phyloP scores from a whole-genome alignment of 2,888 invertebrate genomes.

The Cerastis leucographa region DNA sequence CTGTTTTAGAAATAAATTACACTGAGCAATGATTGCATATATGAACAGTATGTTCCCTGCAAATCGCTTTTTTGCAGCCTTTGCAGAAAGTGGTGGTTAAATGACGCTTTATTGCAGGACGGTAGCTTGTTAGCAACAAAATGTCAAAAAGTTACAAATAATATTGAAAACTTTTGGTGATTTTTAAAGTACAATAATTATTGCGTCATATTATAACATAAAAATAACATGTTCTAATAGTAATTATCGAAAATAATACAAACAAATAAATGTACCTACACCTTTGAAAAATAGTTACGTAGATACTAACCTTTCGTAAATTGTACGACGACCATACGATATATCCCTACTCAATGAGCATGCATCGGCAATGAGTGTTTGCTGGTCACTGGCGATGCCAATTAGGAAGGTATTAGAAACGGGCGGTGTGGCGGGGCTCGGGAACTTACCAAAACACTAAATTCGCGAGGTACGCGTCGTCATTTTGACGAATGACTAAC shows the following conservation, averaged over 20 bases:
- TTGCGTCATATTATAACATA: no score
- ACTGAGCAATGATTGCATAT: background rate
- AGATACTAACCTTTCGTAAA: conserved; percentile 16
- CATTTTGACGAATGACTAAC: no score
- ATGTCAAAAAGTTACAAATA: background rate
- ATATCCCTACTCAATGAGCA: conserved; percentile 1
- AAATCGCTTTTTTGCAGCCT: conserved; percentile 9
- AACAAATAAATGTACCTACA: background rate
- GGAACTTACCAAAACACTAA: no score
- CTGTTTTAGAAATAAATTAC: background rate
- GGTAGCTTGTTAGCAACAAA: background rate
- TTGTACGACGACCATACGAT: conserved; percentile 15
- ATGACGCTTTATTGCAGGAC: conserved; percentile 7
- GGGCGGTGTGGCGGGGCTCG: no score
- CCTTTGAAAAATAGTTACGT: conserved; percentile 4
- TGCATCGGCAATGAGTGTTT: background rate
- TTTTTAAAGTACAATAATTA: no score
- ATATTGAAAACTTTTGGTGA: no score
- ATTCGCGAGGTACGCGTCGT: no score
- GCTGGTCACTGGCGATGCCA: background rate
- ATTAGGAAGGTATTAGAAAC: background rate
- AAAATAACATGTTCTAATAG: background rate
- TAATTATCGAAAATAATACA: background rate
- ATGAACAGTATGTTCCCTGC: conserved; percentile 10
- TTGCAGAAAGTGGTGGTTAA: background rate